A percentile compares a stretch with the other conserved stretches of the same genome.
Evolutionary conservation across 1,140 invertebrate species (phyloP).

Genomic region (Pemphigus obesinymphae): DNA sequence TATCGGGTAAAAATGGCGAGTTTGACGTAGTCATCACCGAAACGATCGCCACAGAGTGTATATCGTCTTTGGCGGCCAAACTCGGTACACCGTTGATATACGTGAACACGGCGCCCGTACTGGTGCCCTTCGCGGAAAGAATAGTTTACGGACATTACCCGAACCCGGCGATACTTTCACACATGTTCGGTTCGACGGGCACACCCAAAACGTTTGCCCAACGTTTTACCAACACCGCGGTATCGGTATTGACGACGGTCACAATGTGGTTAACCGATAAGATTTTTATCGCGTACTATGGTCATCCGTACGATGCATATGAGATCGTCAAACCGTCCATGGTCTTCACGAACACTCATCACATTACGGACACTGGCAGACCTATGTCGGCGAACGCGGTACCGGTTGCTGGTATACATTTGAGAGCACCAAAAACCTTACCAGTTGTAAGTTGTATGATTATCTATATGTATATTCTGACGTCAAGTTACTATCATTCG

Average conservation of each 20-base stretch:
- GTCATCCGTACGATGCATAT: neutral
- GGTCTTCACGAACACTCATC: slow-evolving; percentile 50
- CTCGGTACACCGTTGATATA: neutral
- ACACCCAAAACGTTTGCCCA: neutral
- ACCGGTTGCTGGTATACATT: slow-evolving; percentile 49
- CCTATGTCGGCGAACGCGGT: slow-evolving; percentile 47
- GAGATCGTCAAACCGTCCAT: neutral
- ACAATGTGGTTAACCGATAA: neutral
- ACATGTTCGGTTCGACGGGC: neutral
- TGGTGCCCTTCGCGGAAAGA: neutral
- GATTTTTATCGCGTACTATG: too few species aligned
- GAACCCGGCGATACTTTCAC: neutral
- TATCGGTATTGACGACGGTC: neutral
- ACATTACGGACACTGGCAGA: slow-evolving; percentile 42
- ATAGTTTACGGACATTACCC: neutral
- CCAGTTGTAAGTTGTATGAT: too few species aligned
- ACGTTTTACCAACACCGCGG: neutral
- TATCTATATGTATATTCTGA: too few species aligned
- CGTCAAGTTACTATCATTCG: too few species aligned
- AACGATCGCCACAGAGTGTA: neutral
- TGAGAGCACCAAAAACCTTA: neutral
- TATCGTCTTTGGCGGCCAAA: neutral
- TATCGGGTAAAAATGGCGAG: neutral
- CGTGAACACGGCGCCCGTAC: neutral
- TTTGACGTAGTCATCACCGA: neutral